Evolutionary conservation across 2,888 invertebrate genomes (phyloP), one percentile per base, ranked within the genome.

Genomic region (Electrophaes corylata): DNA sequence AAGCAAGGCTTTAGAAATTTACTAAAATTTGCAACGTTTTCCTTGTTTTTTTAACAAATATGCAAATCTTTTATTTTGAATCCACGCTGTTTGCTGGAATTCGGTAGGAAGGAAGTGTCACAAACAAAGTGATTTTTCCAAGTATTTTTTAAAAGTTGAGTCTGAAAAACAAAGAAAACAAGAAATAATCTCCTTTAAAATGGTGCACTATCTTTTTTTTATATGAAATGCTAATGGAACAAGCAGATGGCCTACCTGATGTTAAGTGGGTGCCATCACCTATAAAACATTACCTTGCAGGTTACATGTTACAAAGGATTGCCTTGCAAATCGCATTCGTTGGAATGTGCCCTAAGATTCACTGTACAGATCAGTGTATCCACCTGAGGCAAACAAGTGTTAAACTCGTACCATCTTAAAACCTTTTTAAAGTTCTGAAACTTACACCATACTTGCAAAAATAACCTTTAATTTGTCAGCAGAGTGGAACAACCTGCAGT

Each of bases 401-500:
- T n/a, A n/a, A n/a, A n/a, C n/a, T n/a, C n/a, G n/a, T 10, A 26
- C 8, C 26, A 26, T 26, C 2, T 10, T 8, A n/a, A 31, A n/a
- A 3, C 3, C 4, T 11, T 37, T 16, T 16, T 37, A 4, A 11
- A 40, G 11, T 4, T 14, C 31, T 20, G 37, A 14, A 43, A 33
- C 33, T n/a, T 41, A 5, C 23, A 60, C 56, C 58, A 37, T 31
- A 57, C 52, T 57, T n/a, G n/a, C n/a, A n/a, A n/a, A n/a, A n/a
- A n/a, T n/a, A n/a, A 60, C 69, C 64, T 64, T 67, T 70, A 60
- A 67, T 64, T 51, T 63, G 64, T 62, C 65, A 62, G 49, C 57
- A 41, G 47, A 57, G 67, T 69, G 60, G 57, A 59, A 58, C 52
- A 68, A 73, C 67, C 77, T 71, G 68, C 23, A 66, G 70, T 70